Conservation (phyloP, 1,140 invertebrate species). For the Magallana ariakensis region DNA sequence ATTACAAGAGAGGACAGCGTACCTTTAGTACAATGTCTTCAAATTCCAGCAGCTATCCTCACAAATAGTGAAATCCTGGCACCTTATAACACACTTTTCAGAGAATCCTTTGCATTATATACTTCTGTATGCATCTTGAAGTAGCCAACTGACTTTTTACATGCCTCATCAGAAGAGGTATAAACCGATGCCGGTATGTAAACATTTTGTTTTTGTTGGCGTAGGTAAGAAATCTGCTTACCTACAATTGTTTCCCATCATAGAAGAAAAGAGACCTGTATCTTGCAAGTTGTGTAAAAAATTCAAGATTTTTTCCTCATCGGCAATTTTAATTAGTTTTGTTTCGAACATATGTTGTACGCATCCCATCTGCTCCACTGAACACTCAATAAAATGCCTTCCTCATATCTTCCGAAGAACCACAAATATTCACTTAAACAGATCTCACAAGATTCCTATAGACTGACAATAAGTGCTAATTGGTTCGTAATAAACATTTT, state of each 20-base stretch:
- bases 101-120: background rate
- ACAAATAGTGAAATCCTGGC: background rate
- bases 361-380: background rate
- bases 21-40: background rate
- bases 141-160: background rate
- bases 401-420: background rate
- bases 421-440: background rate
- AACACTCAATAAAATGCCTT: background rate
- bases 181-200: background rate
- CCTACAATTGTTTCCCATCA: background rate
- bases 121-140: background rate
- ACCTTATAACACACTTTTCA: background rate
- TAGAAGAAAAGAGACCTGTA: background rate
- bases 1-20: too few species aligned
- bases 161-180: background rate
- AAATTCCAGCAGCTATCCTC: background rate
- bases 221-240: background rate
- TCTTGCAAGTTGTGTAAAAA: background rate
- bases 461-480: background rate
- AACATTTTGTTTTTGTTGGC: conserved; percentile 24
- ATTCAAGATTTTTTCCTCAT: background rate
- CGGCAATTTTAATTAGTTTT: conserved; percentile 5
- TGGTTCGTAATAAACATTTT: background rate
- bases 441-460: background rate
- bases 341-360: background rate